Base-by-base conservation (phyloP, 1,140 invertebrate genomes). In the Dendroctonus ponderosae region DNA sequence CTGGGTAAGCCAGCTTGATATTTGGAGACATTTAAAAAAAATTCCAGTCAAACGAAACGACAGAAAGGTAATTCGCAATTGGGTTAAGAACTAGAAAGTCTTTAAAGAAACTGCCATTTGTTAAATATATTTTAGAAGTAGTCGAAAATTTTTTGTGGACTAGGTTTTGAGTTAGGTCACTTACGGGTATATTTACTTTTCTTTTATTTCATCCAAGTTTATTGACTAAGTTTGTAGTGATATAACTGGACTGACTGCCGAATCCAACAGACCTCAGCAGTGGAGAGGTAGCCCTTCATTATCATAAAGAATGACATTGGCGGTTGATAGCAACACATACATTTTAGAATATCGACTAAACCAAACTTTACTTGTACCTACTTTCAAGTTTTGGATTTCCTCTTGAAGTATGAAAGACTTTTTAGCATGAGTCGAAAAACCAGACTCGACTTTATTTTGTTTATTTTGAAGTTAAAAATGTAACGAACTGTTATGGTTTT, bases 1-100 rank as follows among this genome's bases (percentile, higher is more conserved):
- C n/a, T n/a, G 72, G 66, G 65, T 76, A 76, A 9, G 73, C 72
- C 9, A 76, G 54, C 11, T 56, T 56, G 14, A 59, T 43, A 44
- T 46, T 26, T 7, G 11, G 40, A 15, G 56, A 41, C 44, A 59
- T 44, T 43, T 59, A 3, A 3, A 42, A 7, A 5, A 14, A 12
- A 7, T 42, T 26, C n/a, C 43, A n/a, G 40, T 57, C 15, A 4
- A 57, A 39, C 7, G 53, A n/a, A n/a, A n/a, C n/a, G n/a, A n/a
- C n/a, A n/a, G n/a, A n/a, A n/a, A n/a, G n/a, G n/a, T n/a, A n/a
- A n/a, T n/a, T n/a, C n/a, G n/a, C n/a, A n/a, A n/a, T n/a, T n/a
- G n/a, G n/a, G n/a, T n/a, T n/a, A n/a, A n/a, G n/a, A n/a, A 57
- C 15, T 41, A 57, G 39, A 57, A 57, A 37, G 40, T 57, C 11